Conservation (phyloP, 1,140 invertebrate genomes). For the Copidosoma floridanum region DNA sequence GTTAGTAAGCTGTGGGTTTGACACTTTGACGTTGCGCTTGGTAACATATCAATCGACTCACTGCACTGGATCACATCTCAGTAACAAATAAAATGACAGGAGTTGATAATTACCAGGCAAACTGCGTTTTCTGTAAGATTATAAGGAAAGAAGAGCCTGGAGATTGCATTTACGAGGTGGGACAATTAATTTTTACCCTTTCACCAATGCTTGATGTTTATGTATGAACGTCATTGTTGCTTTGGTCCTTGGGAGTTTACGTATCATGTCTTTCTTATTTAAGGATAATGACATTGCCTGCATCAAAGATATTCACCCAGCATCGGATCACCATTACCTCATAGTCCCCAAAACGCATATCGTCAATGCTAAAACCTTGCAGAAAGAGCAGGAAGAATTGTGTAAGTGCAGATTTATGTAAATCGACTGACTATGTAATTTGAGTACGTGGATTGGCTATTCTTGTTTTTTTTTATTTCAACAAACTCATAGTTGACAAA, state of each 20-base stretch:
- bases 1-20: too few relatives aligned
- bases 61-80: too few relatives aligned
- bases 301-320: constrained; percentile 83
- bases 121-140: constrained; percentile 76
- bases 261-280: constrained; percentile 55
- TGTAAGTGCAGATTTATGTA: constrained; percentile 59
- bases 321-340: constrained; percentile 76
- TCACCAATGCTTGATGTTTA: too few relatives aligned
- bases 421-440: too few relatives aligned
- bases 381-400: constrained; percentile 63
- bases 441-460: neutral
- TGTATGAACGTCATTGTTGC: too few relatives aligned
- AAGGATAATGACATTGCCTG: constrained; percentile 77
- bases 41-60: too few relatives aligned
- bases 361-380: constrained; percentile 68
- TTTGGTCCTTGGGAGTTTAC: too few relatives aligned
- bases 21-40: too few relatives aligned
- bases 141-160: constrained; percentile 59
- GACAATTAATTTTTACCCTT: too few relatives aligned
- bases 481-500: constrained; percentile 61
- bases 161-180: constrained; percentile 57
- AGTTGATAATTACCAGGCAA: constrained; percentile 14
- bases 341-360: constrained; percentile 78
- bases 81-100: constrained; percentile 7
- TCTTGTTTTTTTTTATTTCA: constrained; percentile 6